These are phyloP conservation scores for Cheirogaleus medius DNA, from an alignment of 2,113 vertebrate species.

Conservation along the genomic window DNA sequence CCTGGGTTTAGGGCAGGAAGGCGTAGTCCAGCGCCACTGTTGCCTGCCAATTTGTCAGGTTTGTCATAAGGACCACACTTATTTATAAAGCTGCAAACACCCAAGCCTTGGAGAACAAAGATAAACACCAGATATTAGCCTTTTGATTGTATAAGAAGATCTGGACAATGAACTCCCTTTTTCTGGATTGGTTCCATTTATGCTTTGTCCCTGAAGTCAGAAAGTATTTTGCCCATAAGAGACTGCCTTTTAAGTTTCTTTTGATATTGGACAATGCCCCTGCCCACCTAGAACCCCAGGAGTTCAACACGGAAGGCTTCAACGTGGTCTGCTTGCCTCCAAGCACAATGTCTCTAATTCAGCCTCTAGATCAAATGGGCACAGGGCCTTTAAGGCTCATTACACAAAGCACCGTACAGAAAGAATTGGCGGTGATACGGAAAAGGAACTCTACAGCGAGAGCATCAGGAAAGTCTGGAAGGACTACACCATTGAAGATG, in stretches of 20 bases:
- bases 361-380: background rate
- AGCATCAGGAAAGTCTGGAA: background rate
- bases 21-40: background rate
- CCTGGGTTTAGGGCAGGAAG: background rate
- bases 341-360: background rate
- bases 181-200: background rate
- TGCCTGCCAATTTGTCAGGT: background rate
- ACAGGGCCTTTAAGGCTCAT: background rate
- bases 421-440: background rate
- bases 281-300: background rate
- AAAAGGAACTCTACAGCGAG: background rate
- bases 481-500: background rate
- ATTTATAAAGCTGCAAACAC: background rate
- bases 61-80: background rate
- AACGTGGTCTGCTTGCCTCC: background rate
- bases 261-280: background rate
- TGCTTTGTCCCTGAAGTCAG: background rate
- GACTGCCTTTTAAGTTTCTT: background rate
- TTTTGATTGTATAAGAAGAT: background rate
- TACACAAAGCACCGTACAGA: background rate
- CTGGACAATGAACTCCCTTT: background rate
- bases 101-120: background rate
- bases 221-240: background rate
- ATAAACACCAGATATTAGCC: background rate
- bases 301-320: background rate